Evolutionary conservation across 1,140 invertebrate species (phyloP).

Genomic region (Littorina saxatilis): DNA sequence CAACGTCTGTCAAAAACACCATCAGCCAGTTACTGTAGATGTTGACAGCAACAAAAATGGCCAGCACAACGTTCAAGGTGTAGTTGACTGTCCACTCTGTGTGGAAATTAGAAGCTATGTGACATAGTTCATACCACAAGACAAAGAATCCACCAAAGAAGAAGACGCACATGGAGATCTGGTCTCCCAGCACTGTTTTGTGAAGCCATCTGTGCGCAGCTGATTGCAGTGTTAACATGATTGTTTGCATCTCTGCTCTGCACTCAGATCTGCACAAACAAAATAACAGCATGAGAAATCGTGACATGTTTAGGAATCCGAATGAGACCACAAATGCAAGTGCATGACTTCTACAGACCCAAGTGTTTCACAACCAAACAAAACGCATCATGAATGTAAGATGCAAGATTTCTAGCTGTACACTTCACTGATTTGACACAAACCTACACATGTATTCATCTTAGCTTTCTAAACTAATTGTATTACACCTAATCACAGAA

Average conservation of each 20-base stretch:
- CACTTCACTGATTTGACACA: no score
- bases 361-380: no score
- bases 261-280: conserved; percentile 22
- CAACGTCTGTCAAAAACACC: conserved; percentile 49
- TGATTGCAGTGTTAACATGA: background rate
- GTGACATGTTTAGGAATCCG: background rate
- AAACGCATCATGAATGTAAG: no score
- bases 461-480: no score
- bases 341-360: no score
- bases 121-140: conserved; percentile 54
- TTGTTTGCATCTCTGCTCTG: background rate
- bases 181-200: background rate
- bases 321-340: background rate
- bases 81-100: conserved; percentile 4
- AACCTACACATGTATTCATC: no score
- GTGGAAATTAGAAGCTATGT: conserved; percentile 50
- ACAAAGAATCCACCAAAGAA: conserved; percentile 55
- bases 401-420: no score
- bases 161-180: conserved; percentile 39
- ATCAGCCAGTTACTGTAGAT: conserved; percentile 61
- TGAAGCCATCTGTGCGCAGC: background rate
- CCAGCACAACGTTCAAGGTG: conserved; percentile 38
- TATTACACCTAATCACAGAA: no score
- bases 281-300: no score
- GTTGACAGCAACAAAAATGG: conserved; percentile 44